Evolutionary conservation across 2,113 vertebrate species (phyloP).

Genomic region (Hipposideros armiger): DNA sequence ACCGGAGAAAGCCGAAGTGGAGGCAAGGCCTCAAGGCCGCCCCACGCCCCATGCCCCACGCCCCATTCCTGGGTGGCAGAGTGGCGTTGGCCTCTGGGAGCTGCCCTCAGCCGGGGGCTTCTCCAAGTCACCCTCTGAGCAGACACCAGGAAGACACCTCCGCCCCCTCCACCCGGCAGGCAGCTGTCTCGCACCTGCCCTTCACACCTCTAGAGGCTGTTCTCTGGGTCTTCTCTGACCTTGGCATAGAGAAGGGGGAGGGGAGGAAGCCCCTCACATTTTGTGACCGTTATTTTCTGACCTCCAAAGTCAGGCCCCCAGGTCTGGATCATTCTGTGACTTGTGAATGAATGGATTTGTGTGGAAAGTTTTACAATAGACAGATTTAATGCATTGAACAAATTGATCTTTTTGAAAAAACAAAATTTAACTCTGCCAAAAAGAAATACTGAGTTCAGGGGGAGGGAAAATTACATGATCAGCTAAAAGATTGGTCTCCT

Average conservation of each 20-base stretch:
- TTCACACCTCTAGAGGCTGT: not conserved
- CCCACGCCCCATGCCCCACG: not conserved
- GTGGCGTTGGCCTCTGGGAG: not conserved
- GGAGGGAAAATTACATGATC: too few species aligned
- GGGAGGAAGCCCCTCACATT: not conserved
- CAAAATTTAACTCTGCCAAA: not conserved
- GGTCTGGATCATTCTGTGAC: not conserved
- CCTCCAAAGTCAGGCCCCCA: not conserved
- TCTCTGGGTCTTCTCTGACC: not conserved
- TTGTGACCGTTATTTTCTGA: not conserved
- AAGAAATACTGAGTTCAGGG: not conserved
- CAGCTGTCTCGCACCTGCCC: not conserved
- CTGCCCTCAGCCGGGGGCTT: not conserved
- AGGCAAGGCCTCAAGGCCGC: accelerated
- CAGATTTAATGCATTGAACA: not conserved
- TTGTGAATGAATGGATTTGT: not conserved
- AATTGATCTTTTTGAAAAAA: not conserved
- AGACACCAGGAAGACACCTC: not conserved
- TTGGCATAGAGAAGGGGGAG: not conserved
- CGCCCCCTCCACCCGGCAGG: not conserved
- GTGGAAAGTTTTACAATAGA: not conserved
- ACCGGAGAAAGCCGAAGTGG: not conserved
- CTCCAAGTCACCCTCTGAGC: not conserved
- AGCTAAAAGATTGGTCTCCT: not conserved
- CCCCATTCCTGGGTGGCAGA: not conserved